These are phyloP conservation scores for Calypte anna DNA, from an alignment of 2,113 vertebrate genomes.

Conservation along the genomic window DNA sequence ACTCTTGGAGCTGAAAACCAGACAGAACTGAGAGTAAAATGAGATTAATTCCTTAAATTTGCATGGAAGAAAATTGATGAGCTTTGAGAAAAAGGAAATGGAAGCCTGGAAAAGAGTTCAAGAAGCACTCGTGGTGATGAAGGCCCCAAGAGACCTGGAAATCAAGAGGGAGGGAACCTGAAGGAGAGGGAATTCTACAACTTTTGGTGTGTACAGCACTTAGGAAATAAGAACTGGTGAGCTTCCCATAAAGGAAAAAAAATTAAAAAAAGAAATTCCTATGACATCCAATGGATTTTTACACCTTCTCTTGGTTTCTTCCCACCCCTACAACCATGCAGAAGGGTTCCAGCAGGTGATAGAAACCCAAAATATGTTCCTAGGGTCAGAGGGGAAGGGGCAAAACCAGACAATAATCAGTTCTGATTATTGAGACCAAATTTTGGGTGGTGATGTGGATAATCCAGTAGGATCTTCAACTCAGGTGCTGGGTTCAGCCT, in stretches of 20 bases:
- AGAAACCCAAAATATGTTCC: too few relatives aligned
- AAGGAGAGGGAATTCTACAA: background rate
- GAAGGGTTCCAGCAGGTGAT: too few relatives aligned
- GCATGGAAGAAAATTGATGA: background rate
- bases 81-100: background rate
- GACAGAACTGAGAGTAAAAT: background rate
- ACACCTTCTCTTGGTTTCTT: too few relatives aligned
- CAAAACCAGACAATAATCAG: too few relatives aligned
- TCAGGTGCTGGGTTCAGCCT: too few relatives aligned
- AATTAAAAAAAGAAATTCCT: too few relatives aligned
- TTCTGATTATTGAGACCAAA: too few relatives aligned
- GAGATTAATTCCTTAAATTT: background rate
- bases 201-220: accelerated
- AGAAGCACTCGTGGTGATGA: background rate
- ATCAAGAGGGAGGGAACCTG: background rate
- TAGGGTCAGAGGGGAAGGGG: background rate
- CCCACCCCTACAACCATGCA: accelerated
- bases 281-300: background rate
- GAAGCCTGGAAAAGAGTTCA: background rate
- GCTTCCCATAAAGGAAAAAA: background rate
- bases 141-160: too few relatives aligned
- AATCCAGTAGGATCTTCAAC: too few relatives aligned
- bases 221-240: background rate
- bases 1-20: background rate
- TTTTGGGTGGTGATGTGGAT: too few relatives aligned